Evolutionary conservation across 2,797 vertebrate species (phyloP).

Genomic region (Geotrypetes seraphini): DNA sequence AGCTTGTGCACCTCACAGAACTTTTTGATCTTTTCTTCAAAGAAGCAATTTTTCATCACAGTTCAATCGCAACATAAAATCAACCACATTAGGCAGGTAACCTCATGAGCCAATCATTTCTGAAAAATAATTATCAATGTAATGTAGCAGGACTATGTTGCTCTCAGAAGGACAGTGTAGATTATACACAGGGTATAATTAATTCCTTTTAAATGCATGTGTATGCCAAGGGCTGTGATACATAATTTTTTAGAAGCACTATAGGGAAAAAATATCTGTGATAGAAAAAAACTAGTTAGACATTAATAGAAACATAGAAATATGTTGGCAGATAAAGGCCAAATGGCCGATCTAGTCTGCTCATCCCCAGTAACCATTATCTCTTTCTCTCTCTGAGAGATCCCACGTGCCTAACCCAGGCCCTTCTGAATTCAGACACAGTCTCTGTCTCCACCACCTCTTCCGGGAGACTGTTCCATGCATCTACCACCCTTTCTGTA

Average conservation of each 20-base stretch:
- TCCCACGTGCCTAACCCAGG: too few relatives aligned
- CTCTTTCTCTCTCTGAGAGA: too few relatives aligned
- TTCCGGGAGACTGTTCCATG: too few relatives aligned
- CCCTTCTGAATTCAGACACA: too few relatives aligned
- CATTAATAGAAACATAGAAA: too few relatives aligned
- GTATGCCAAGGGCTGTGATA: background rate
- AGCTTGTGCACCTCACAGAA: too few relatives aligned
- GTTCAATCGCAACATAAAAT: background rate
- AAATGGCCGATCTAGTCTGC: too few relatives aligned
- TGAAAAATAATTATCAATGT: conserved; percentile 7
- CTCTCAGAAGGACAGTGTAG: conserved; percentile 6
- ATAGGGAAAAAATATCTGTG: background rate
- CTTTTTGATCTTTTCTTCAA: conserved; percentile 1
- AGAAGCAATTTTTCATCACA: conserved; percentile 3
- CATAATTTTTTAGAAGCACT: background rate
- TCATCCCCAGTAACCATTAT: too few relatives aligned
- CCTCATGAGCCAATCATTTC: conserved; percentile 2
- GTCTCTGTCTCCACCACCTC: too few relatives aligned
- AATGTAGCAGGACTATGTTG: background rate
- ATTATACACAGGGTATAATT: conserved; percentile 1
- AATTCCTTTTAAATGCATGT: conserved; percentile 1
- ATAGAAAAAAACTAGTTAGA: too few relatives aligned
- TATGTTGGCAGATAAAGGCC: too few relatives aligned
- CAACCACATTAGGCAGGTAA: background rate
- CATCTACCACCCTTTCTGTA: too few relatives aligned